Conservation (phyloP, 1,140 invertebrate genomes). For the Drosophila funebris region DNA sequence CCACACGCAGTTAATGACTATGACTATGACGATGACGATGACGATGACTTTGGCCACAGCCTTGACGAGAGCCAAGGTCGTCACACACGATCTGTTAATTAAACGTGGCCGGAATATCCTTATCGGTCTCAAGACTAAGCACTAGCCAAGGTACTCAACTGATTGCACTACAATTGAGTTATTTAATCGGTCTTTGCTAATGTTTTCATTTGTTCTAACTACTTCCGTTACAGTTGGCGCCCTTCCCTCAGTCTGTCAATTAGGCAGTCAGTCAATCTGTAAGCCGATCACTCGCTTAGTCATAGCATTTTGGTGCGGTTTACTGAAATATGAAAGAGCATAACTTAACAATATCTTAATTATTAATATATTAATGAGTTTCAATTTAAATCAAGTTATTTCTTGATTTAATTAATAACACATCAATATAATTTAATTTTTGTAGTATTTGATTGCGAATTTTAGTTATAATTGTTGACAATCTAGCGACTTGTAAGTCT, state of each 20-base stretch:
- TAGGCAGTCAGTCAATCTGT: slow-evolving; percentile 24
- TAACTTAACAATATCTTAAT: no score
- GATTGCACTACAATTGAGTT: slow-evolving; percentile 61
- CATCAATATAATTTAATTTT: no score
- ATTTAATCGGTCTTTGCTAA: slow-evolving; percentile 41
- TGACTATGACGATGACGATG: slow-evolving; percentile 16
- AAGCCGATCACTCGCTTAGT: slow-evolving; percentile 23
- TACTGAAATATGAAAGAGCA: no score
- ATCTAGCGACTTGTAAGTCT: no score
- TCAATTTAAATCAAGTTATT: no score
- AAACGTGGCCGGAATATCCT: neutral
- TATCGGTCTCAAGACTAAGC: neutral
- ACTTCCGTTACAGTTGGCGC: slow-evolving; percentile 58
- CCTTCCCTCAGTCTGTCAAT: slow-evolving; percentile 15
- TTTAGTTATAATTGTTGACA: no score
- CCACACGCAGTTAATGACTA: slow-evolving; percentile 80
- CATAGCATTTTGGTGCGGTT: no score
- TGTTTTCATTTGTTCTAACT: slow-evolving; percentile 62
- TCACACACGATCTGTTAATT: slow-evolving; percentile 2
- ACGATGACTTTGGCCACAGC: slow-evolving; percentile 17
- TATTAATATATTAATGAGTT: no score
- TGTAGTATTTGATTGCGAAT: no score
- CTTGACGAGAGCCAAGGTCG: slow-evolving; percentile 66
- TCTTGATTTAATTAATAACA: no score
- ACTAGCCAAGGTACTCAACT: slow-evolving; percentile 41